Conservation (phyloP, 2,888 invertebrate species). For the Branchellion lobata region DNA sequence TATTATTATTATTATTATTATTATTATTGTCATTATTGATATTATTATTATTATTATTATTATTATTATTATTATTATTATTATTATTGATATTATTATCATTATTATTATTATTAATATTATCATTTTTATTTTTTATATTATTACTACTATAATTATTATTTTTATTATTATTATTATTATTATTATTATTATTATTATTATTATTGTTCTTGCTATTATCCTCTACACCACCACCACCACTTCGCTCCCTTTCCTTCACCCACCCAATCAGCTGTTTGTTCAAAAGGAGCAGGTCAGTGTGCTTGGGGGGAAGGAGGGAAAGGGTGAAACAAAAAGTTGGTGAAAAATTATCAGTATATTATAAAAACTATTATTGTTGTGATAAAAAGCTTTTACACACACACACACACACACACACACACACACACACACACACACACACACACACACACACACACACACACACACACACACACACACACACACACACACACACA, state of each 20-base stretch:
- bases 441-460: constrained; percentile 21
- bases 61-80: constrained; percentile 9
- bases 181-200: constrained; percentile 27
- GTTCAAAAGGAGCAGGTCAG: neutral
- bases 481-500: constrained; percentile 28
- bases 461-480: constrained; percentile 8
- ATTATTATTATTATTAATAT: neutral
- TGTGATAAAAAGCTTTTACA: neutral
- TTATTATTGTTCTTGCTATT: constrained; percentile 28
- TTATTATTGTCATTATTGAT: neutral
- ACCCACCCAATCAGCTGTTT: neutral
- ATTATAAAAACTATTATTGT: neutral
- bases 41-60: constrained; percentile 16
- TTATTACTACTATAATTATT: constrained; percentile 18
- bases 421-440: constrained; percentile 13
- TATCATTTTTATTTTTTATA: constrained; percentile 16
- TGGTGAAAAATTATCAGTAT: neutral
- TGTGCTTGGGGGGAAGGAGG: neutral
- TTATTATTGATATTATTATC: constrained; percentile 6
- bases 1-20: neutral
- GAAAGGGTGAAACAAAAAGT: neutral
- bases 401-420: constrained; percentile 21
- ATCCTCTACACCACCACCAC: neutral
- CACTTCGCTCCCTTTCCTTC: neutral
- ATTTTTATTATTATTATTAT: constrained; percentile 20